Base-by-base conservation (phyloP, 1,140 invertebrate species). In the Arion vulgaris region DNA sequence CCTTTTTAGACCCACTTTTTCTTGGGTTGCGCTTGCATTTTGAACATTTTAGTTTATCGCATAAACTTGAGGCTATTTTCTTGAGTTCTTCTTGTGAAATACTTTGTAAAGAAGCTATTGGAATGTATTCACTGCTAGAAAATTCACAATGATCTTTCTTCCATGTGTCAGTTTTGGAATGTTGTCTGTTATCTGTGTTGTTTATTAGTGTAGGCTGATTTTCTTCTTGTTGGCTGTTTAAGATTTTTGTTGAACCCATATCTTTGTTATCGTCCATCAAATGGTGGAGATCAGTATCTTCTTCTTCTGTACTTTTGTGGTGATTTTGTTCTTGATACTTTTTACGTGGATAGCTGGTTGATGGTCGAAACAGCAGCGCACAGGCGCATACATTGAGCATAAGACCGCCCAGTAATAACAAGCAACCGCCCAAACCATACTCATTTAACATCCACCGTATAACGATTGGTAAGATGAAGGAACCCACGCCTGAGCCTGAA, bases 401-500 rank as follows among this genome's bases (percentile, higher is more conserved):
- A 66, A 88, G 91, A 94, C 96, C 88, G 17, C 84, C 86, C 41
- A 88, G 39, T 23, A 89, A 76, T 26, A 87, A 39, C n/a, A 97
- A 88, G 0, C 96, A 94, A 0, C 91, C 90, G 82, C 94, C 93
- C 96, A 97, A 97, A 4, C 94, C 95, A 57, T 93, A 94, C 0
- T 89, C 85, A 0, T 94, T 90, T 15, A 97, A 94, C 9, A 98
- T 92, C 11, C 88, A 84, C 26, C 93, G 92, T 36, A 94, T 95
- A 36, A 98, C 90, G 75, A 87, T 86, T 0, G 19, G 96, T 95
- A 80, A 95, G 0, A 96, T 89, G 89, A 97, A 96, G 4, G 96
- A 96, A 0, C 95, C 95, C 38, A 98, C 96, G n/a, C 97, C 97
- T 1, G 97, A 97, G 9, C 97, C 97, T 89, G 97, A 98, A 11